These are phyloP conservation scores for Tychaedon coryphoeus DNA, from an alignment of 2,113 vertebrate species.

Conservation along the genomic window DNA sequence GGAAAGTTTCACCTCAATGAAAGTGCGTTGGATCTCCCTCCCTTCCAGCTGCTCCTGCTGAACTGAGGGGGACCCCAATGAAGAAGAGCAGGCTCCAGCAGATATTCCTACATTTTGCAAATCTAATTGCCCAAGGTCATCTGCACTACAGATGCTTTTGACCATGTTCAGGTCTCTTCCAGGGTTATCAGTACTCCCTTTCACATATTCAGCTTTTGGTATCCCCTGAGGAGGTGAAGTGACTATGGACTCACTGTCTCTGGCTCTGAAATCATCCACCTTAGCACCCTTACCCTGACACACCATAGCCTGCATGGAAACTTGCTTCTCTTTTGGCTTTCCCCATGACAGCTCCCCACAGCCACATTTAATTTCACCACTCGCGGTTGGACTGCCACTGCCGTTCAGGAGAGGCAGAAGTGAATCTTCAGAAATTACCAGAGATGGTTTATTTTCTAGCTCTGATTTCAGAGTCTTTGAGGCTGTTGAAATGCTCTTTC, in stretches of 20 bases:
- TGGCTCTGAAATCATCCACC: neutral
- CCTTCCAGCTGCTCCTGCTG: constrained; percentile 58
- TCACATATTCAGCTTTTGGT: neutral
- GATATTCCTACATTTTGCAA: neutral
- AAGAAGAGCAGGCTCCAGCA: neutral
- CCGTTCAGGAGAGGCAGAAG: neutral
- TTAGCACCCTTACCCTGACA: neutral
- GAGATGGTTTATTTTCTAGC: constrained; percentile 2
- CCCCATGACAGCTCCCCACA: neutral
- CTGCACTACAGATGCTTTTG: constrained; percentile 1
- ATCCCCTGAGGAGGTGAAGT: neutral
- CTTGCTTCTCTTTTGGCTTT: neutral
- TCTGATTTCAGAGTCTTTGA: constrained; percentile 41
- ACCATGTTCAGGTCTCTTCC: neutral
- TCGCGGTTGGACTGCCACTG: neutral
- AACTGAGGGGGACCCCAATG: neutral
- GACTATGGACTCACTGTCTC: constrained; percentile 20
- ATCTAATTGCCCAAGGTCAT: neutral
- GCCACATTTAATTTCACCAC: neutral
- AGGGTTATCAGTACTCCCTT: neutral
- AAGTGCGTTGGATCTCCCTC: constrained; percentile 74
- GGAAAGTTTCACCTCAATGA: constrained; percentile 79
- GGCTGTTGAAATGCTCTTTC: neutral
- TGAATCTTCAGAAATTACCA: neutral
- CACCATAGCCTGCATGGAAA: neutral